These are phyloP conservation scores for Triops cancriformis DNA, from an alignment of 1,140 invertebrate genomes.

Conservation along the genomic window DNA sequence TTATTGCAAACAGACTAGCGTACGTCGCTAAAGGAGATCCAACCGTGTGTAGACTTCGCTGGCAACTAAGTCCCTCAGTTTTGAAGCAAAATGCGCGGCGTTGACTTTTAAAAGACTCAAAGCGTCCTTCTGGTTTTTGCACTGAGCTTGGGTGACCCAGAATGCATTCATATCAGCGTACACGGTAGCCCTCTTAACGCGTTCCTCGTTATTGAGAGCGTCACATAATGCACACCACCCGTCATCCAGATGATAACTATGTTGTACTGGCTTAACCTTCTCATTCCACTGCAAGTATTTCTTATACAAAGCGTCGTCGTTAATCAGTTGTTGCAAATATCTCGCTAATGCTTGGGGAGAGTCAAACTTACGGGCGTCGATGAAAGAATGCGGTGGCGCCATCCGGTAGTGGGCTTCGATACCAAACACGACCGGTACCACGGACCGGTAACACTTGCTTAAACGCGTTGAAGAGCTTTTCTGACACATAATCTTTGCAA, in stretches of 20 bases:
- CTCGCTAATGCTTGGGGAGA: constrained; percentile 43
- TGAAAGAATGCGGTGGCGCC: constrained; percentile 56
- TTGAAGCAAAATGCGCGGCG: no score
- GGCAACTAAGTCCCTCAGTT: no score
- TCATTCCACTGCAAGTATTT: constrained; percentile 42
- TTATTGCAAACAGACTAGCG: no score
- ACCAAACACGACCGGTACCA: constrained; percentile 64
- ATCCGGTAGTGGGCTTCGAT: constrained; percentile 45
- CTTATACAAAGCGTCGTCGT: constrained; percentile 40
- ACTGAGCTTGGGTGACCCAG: constrained; percentile 18
- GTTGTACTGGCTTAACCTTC: not conserved
- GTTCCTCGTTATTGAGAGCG: constrained; percentile 29
- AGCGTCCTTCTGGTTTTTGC: no score
- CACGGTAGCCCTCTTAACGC: constrained; percentile 27
- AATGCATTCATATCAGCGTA: constrained; percentile 31
- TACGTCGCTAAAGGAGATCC: no score
- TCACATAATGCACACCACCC: constrained; percentile 31
- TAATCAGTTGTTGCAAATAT: constrained; percentile 39
- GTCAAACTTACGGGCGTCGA: constrained; percentile 51
- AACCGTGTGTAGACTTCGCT: no score
- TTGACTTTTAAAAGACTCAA: no score
- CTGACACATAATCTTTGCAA: constrained; percentile 39
- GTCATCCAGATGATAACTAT: constrained; percentile 19
- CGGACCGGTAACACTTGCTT: constrained; percentile 34
- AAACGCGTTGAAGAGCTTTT: constrained; percentile 35